Evolutionary conservation across 2,797 vertebrate genomes (phyloP), one percentile per base, ranked within the genome.

Genomic region (Catamblyrhynchus diadema): DNA sequence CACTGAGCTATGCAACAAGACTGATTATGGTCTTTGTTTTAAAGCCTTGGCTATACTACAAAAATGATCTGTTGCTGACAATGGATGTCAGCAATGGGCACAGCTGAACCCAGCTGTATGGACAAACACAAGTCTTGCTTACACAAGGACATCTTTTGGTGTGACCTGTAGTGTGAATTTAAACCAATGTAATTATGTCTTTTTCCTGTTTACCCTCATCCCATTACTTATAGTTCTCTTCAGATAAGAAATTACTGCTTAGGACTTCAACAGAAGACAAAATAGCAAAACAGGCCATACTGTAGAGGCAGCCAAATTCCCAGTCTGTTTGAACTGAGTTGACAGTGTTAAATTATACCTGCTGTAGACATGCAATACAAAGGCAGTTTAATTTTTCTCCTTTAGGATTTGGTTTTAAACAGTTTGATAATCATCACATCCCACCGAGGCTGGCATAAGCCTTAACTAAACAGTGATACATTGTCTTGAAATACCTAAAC

Each of bases 31-130:
- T 18, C 92, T 81, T 95, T 93, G 95, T 95, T 89, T 81, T 64
- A 87, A 85, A 93, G 39, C 45, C 44, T 83, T 89, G 93, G 88
- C 93, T 89, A 56, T 17, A 27, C 62, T 86, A 93, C 92, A 95
- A 69, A 89, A 86, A 93, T 91, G 81, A 94, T 91, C 56, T 93
- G 91, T 59, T 67, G 75, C 94, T 95, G 84, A 93, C 86, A 93
- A 80, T 92, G 92, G 84, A 66, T 91, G 84, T 87, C 88, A 91
- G 93, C 79, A 87, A 73, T 33, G 21, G 80, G 39, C 39, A 60
- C 93, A 93, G 89, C 90, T 91, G 84, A 93, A 74, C 48, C 30
- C 94, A 93, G 92, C 61, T 95, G 88, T 65, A 90, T 8, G 60
- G 84, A 92, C 44, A 92, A 95, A 94, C 59, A 94, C 57, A 22